Conservation (phyloP, 2,113 vertebrate species). For the Bolborhynchus lineola region DNA sequence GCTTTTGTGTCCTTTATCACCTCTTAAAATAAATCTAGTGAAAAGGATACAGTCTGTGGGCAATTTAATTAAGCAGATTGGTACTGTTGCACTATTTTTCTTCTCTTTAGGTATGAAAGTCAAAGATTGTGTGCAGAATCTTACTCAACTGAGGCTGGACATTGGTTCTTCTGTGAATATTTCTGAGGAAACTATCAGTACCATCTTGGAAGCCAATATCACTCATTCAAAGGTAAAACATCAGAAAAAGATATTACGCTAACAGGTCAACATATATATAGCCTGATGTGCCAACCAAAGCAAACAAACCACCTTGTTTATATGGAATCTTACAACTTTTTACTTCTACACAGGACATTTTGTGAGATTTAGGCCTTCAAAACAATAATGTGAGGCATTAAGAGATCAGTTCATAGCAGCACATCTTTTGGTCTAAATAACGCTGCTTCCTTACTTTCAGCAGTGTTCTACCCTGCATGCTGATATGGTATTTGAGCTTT, state of each 20-base stretch:
- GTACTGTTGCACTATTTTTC: neutral
- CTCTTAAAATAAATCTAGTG: neutral
- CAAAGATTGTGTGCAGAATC: constrained; percentile 58
- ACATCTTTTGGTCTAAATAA: neutral
- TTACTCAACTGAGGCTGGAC: constrained; percentile 17
- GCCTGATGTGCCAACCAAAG: neutral
- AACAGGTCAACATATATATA: neutral
- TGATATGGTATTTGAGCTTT: neutral
- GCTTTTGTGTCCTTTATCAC: neutral
- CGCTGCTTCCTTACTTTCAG: neutral
- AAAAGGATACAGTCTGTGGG: neutral
- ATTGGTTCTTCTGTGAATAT: constrained; percentile 46
- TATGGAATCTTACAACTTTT: neutral
- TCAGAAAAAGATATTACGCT: neutral
- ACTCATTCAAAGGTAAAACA: constrained; percentile 59
- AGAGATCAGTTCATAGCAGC: neutral
- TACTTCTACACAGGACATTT: neutral
- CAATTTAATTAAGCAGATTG: neutral
- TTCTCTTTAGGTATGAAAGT: constrained; percentile 57
- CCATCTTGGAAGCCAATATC: constrained; percentile 54
- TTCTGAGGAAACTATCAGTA: constrained; percentile 45
- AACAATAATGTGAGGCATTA: neutral
- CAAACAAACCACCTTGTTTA: neutral
- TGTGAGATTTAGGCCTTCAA: neutral
- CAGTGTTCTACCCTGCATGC: neutral